Base-by-base conservation (phyloP, 2,797 vertebrate species). In the Melanogrammus aeglefinus region DNA sequence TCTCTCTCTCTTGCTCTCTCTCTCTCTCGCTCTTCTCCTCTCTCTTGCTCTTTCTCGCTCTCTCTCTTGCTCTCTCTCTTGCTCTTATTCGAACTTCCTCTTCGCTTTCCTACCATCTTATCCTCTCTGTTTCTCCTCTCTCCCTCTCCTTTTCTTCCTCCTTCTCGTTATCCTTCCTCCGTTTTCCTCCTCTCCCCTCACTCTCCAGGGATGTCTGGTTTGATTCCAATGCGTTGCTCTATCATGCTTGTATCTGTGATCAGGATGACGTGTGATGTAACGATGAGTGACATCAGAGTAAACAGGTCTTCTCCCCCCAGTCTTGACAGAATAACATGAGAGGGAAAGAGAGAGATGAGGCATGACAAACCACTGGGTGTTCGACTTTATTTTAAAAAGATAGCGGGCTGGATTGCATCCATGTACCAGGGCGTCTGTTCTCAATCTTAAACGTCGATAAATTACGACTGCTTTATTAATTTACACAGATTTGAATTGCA, bases 221-320 rank as follows among this genome's bases (percentile, higher is more conserved):
- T 85, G 80, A 89, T 87, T 83, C 83, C n/a, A 21, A 72, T 69
- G 57, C 41, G 83, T 16, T n/a, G 1, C 51, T 57, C 51, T 21
- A n/a, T 14, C 51, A n/a, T 57, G 51, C 51, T 57, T n/a, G 51
- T 57, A n/a, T 57, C 51, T 7, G 51, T 57, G 18, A n/a, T 21
- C 51, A 57, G 18, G 7, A n/a, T 57, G 51, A 86, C 78, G 71
- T 86, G 57, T 86, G 78, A 87, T 73, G 76, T 91, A 86, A 92
- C 83, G 79, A 74, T 36, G 77, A 83, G 80, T 88, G 86, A 90
- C 87, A 14, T 7, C 51, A 57, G 51, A 84, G 84, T 84, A 84
- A 90, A 88, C 81, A 74, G 69, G 82, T 82, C 82, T 86, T 73
- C 81, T 80, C 79, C 39, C 69, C 36, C 77, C 71, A 74, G 66